These are phyloP conservation scores for Ceryle rudis DNA, from an alignment of 2,797 vertebrate genomes.

Conservation along the genomic window DNA sequence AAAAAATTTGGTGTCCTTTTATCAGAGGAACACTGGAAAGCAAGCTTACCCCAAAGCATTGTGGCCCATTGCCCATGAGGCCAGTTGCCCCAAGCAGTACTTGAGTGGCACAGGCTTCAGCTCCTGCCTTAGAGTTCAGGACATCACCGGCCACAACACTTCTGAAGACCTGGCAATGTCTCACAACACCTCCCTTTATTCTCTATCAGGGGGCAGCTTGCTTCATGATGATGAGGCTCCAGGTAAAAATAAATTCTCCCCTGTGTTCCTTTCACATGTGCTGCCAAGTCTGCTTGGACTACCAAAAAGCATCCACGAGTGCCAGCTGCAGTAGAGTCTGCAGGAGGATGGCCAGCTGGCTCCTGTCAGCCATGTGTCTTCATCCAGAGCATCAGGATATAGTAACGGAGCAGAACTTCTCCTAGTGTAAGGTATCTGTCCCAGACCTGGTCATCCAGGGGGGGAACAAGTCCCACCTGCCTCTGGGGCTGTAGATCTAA, in stretches of 20 bases:
- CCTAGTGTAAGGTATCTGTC: neutral
- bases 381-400: neutral
- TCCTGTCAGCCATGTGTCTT: neutral
- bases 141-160: neutral
- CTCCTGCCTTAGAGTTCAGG: neutral
- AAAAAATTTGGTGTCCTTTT: neutral
- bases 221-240: neutral
- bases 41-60: accelerated
- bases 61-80: accelerated
- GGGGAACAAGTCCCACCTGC: neutral
- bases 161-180: neutral
- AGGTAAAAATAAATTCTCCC: too few species aligned
- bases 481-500: too few species aligned
- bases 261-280: accelerated
- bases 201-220: neutral
- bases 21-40: too few species aligned
- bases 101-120: neutral
- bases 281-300: neutral
- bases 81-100: too few species aligned
- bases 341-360: neutral
- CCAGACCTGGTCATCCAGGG: accelerated
- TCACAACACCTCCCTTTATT: accelerated
- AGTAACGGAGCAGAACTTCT: neutral
- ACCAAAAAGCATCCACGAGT: neutral
- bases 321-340: neutral